A percentile compares a stretch with the other conserved stretches of the same genome.
phyloP scores from a whole-genome alignment of 2,888 invertebrate species.

The Pelosia muscerda region DNA sequence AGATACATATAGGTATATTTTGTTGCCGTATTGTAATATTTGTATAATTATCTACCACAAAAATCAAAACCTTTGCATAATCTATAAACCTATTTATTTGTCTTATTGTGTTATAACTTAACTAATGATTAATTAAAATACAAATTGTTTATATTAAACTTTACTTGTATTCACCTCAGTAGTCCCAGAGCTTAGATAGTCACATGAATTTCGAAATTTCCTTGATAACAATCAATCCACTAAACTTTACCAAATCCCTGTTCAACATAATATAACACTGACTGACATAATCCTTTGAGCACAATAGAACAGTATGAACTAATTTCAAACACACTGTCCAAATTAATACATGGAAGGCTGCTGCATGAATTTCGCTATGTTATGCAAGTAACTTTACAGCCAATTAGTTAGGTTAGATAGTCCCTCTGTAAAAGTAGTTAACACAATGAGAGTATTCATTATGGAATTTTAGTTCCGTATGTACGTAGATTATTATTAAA shows the following conservation, averaged over 20 bases:
- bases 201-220: slow-evolving; percentile 1
- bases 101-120: no score
- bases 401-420: slow-evolving; percentile 34
- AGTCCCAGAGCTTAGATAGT: neutral
- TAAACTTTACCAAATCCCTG: slow-evolving; percentile 6
- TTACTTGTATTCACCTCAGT: neutral
- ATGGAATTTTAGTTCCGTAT: neutral
- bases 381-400: slow-evolving; percentile 29
- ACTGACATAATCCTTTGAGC: slow-evolving; percentile 15
- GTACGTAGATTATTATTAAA: neutral
- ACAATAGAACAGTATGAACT: slow-evolving; percentile 18
- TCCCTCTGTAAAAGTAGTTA: slow-evolving; percentile 32
- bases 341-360: slow-evolving; percentile 24
- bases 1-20: no score
- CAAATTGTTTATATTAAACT: no score
- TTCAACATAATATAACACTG: slow-evolving; percentile 12
- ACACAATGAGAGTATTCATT: slow-evolving; percentile 15
- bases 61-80: no score
- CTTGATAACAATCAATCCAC: slow-evolving; percentile 1
- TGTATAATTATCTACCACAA: no score
- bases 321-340: slow-evolving; percentile 15
- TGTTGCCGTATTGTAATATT: no score
- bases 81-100: no score
- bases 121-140: no score
- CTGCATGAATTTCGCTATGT: slow-evolving; percentile 21